phyloP scores from a whole-genome alignment of 2,888 invertebrate species.

The Pseudolycoriella hygida region DNA sequence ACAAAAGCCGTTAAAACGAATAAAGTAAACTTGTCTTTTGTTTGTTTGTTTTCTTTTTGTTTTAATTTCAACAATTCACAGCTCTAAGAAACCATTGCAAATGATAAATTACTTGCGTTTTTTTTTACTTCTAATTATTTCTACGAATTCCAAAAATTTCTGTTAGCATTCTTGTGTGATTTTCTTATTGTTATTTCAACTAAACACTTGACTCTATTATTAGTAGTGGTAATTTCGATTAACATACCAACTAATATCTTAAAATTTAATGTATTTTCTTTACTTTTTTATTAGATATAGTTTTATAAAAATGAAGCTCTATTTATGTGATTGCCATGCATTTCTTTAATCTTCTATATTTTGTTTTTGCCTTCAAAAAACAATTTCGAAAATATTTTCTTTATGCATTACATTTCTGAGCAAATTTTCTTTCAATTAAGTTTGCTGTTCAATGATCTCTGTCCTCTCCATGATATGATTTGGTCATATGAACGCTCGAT shows the following conservation, averaged over 20 bases:
- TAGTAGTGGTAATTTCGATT: no score
- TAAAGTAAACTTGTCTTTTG: not conserved
- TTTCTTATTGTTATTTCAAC: not conserved
- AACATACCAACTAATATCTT: no score
- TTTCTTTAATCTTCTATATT: slow-evolving; percentile 20
- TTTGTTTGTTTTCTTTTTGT: not conserved
- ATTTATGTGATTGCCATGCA: slow-evolving; percentile 30
- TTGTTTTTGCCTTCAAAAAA: slow-evolving; percentile 2
- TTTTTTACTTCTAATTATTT: not conserved
- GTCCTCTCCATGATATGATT: no score
- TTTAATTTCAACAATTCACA: slow-evolving; percentile 6
- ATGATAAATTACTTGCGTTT: not conserved
- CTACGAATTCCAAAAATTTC: no score
- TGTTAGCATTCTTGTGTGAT: not conserved
- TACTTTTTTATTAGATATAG: slow-evolving; percentile 3
- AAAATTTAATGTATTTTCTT: not conserved
- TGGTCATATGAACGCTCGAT: no score
- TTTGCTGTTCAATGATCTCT: no score
- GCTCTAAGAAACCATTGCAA: slow-evolving; percentile 8
- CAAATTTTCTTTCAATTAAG: no score
- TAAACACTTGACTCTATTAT: no score
- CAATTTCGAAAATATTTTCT: no score
- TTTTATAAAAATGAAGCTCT: slow-evolving; percentile 21
- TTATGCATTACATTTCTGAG: no score
- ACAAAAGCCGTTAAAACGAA: not conserved